Percentiles rank a stretch among this genome's conserved stretches.
Evolutionary conservation across 2,888 invertebrate genomes (phyloP).

Genomic region (Dichetophora obliterata): DNA sequence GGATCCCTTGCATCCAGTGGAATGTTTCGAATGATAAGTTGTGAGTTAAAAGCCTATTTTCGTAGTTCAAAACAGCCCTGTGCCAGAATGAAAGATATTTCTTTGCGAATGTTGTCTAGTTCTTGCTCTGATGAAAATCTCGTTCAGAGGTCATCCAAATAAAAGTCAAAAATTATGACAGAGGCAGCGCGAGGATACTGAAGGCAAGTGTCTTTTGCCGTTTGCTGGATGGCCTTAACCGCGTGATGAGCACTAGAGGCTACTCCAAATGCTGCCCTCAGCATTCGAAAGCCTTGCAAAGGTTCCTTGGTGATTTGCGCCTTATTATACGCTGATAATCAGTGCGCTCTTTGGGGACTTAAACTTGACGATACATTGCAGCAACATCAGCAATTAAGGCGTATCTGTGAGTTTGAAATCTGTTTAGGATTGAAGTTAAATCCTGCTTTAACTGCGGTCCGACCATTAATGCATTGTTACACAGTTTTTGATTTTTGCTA

Average conservation of each 20-base stretch:
- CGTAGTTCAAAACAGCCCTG: background rate
- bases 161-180: background rate
- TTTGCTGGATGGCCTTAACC: no score
- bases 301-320: background rate
- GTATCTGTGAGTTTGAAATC: background rate
- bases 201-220: no score
- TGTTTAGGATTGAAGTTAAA: no score
- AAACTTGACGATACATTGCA: background rate
- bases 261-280: no score
- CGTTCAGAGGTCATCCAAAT: background rate
- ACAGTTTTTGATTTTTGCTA: no score
- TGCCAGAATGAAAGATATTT: no score
- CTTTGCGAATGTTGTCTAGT: no score
- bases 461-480: background rate
- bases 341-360: background rate
- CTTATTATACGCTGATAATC: background rate
- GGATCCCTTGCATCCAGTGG: background rate
- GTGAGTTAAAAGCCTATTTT: background rate
- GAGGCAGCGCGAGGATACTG: background rate
- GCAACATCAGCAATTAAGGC: background rate
- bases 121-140: background rate
- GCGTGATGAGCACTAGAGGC: no score
- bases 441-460: slow-evolving; percentile 5
- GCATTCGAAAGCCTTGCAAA: background rate
- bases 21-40: background rate